Conservation (phyloP, 2,888 invertebrate species). For the Sarcophaga subvicina region DNA sequence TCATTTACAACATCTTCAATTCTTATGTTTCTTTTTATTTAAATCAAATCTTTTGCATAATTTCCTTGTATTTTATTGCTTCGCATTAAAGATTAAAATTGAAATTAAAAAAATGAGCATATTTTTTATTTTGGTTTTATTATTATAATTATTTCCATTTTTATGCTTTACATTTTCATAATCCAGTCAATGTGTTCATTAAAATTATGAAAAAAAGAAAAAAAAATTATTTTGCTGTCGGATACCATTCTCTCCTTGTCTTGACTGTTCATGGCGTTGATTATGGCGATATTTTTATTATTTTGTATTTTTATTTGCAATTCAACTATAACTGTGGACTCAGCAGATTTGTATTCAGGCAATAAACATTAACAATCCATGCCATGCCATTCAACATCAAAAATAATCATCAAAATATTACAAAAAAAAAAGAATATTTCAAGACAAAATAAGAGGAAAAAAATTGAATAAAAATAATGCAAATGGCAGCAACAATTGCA, state of each 20-base stretch:
- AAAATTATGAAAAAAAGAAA: neutral
- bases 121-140: neutral
- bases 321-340: conserved; percentile 44
- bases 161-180: too few species aligned
- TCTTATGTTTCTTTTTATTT: neutral
- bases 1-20: too few species aligned
- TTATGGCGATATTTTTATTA: neutral
- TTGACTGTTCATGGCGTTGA: neutral
- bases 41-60: conserved; percentile 37
- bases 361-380: conserved; percentile 46
- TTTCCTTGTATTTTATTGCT: conserved; percentile 17
- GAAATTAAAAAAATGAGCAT: neutral
- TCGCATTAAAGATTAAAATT: neutral
- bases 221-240: neutral
- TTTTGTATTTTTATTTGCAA: neutral
- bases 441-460: conserved; percentile 22
- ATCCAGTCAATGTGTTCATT: neutral
- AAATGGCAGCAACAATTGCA: conserved; percentile 59
- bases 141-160: neutral
- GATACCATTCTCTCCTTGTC: neutral
- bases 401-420: conserved; percentile 40
- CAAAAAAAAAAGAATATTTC: neutral
- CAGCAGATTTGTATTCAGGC: conserved; percentile 38
- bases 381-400: conserved; percentile 10
- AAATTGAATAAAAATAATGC: conserved; percentile 13